Evolutionary conservation across 2,797 vertebrate genomes (phyloP), one percentile per base, ranked within the genome.

Genomic region (Picus viridis): DNA sequence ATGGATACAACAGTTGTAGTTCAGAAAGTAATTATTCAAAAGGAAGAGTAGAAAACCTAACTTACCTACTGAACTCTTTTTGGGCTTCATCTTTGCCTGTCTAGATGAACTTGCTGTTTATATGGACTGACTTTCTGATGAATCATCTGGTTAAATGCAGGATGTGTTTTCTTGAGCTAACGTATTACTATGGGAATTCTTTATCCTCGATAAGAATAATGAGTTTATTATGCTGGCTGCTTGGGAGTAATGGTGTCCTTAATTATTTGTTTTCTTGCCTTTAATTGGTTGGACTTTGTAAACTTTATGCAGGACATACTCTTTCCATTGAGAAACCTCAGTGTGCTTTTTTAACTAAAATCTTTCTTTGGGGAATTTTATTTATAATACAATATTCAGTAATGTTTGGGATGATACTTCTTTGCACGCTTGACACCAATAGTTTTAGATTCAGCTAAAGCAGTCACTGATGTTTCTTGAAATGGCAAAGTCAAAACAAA

Each of bases 101-200:
- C 67, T 57, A 64, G 83, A n/a, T 62, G 65, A 78, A 68, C 74
- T 89, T 73, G 24, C 34, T 72, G 72, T 82, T 93, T 89, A 32
- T 89, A 59, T 64, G 70, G 67, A n/a, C 41, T 67, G 56, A 26
- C 70, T 81, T 92, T 81, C 59, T 90, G 89, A 93, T 96, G 82
- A 94, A 94, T 94, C 89, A 89, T 93, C 49, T 75, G 17, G 53
- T 92, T 87, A 95, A 92, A 89, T 73, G 87, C 70, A 78, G 75
- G 82, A 81, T 49, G 68, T 75, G 17, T 77, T 63, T 90, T 86
- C 70, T 89, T 76, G 63, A 93, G 67, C 56, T 72, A 41, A 63
- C 8, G 6, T 82, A 84, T 30, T 67, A 24, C 68, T 62, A 5
- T 57, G 73, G 84, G 70, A 70, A 51, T 92, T 78, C 43, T 69